phyloP scores from a whole-genome alignment of 2,113 vertebrate genomes.

The Arenaria interpres region DNA sequence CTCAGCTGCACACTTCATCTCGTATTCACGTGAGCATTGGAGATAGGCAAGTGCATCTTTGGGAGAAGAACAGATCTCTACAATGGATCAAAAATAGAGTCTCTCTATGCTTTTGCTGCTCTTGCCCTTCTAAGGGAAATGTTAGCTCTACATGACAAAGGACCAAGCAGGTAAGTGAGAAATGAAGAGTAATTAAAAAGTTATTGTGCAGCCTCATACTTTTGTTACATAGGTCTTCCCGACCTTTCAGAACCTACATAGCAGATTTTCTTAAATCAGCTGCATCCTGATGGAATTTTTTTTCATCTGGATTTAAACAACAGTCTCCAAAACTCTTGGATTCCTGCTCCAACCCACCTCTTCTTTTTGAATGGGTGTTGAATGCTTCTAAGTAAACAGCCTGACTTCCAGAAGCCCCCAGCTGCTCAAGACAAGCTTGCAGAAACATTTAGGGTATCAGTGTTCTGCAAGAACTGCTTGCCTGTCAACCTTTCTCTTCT shows the following conservation, averaged over 20 bases:
- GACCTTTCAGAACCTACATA: not conserved
- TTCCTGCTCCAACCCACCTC: not conserved
- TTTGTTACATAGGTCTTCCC: not conserved
- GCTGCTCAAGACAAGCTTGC: not conserved
- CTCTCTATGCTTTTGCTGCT: not conserved
- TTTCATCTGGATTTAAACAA: not conserved
- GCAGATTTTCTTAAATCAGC: not conserved
- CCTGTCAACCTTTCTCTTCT: not conserved
- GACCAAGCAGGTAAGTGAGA: not conserved
- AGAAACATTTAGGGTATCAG: not conserved
- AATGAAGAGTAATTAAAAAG: not conserved
- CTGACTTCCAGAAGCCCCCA: not conserved
- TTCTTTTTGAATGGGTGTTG: not conserved
- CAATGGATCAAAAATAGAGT: not conserved
- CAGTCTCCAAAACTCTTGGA: not conserved
- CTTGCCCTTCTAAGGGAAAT: not conserved
- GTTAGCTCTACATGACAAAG: not conserved
- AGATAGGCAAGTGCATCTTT: not conserved
- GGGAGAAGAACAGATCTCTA: not conserved
- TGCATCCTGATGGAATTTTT: not conserved
- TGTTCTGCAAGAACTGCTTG: not conserved
- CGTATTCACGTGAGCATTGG: not conserved
- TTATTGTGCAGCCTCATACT: not conserved
- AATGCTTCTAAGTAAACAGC: not conserved
- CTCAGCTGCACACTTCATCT: not conserved